Evolutionary conservation across 2,888 invertebrate species (phyloP).

Genomic region (Dasypolia templi): DNA sequence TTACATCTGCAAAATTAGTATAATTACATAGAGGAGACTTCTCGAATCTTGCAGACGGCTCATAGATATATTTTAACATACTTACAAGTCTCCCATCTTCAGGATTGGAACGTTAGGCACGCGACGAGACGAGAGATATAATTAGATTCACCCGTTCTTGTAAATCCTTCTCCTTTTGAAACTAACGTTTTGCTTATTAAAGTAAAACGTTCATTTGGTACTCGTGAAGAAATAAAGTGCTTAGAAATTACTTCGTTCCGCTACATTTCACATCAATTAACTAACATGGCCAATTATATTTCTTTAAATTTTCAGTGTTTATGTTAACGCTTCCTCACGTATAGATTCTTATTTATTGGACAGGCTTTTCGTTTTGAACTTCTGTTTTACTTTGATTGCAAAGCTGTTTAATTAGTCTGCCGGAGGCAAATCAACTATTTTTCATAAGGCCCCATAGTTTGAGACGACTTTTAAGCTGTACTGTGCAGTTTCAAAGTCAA

Average conservation of each 20-base stretch:
- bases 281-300: slow-evolving; percentile 27
- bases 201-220: slow-evolving; percentile 52
- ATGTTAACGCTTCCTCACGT: slow-evolving; percentile 13
- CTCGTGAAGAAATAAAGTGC: slow-evolving; percentile 35
- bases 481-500: slow-evolving; percentile 20
- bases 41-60: slow-evolving; percentile 33
- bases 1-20: slow-evolving; percentile 32
- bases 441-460: slow-evolving; percentile 20
- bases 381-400: neutral
- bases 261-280: slow-evolving; percentile 43
- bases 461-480: neutral
- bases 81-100: slow-evolving; percentile 61
- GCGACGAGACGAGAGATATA: slow-evolving; percentile 81
- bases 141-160: slow-evolving; percentile 82
- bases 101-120: slow-evolving; percentile 78
- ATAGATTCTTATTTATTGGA: slow-evolving; percentile 24
- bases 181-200: slow-evolving; percentile 49
- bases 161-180: slow-evolving; percentile 76
- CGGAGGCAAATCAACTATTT: slow-evolving; percentile 16
- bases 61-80: slow-evolving; percentile 51
- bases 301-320: slow-evolving; percentile 17
- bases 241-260: slow-evolving; percentile 39
- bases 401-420: slow-evolving; percentile 15
- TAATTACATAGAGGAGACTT: slow-evolving; percentile 22
- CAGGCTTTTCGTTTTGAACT: slow-evolving; percentile 5